These are phyloP conservation scores for Pristionchus fissidentatus DNA, from an alignment of 2,888 invertebrate species.

Conservation along the genomic window DNA sequence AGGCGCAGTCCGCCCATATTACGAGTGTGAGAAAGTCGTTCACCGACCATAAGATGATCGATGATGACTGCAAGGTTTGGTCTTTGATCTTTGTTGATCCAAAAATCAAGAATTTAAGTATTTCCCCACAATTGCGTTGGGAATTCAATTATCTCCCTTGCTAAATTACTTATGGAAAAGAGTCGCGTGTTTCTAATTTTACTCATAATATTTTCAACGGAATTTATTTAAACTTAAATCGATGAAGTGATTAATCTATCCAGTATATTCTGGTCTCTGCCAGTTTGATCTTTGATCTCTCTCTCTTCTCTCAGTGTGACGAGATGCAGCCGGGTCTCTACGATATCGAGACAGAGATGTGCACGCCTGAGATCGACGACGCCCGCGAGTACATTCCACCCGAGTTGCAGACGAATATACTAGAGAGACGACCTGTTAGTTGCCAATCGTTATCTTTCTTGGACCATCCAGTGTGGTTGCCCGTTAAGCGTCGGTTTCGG, in stretches of 20 bases:
- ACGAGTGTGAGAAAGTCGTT: slow-evolving; percentile 48
- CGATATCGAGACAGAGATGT: slow-evolving; percentile 76
- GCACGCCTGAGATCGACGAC: slow-evolving; percentile 75
- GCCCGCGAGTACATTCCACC: slow-evolving; percentile 74
- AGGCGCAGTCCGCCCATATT: slow-evolving; percentile 68
- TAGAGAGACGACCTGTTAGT: slow-evolving; percentile 73
- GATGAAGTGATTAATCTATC: too few relatives aligned
- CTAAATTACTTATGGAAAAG: too few relatives aligned
- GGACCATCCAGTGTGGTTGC: neutral
- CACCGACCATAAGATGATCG: slow-evolving; percentile 51
- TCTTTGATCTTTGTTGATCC: slow-evolving; percentile 12
- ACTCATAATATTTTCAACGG: too few relatives aligned
- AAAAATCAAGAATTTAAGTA: too few relatives aligned
- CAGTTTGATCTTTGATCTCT: too few relatives aligned
- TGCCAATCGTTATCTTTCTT: neutral
- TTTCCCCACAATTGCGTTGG: too few relatives aligned
- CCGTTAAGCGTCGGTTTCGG: too few relatives aligned
- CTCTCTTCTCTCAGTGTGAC: slow-evolving; percentile 68
- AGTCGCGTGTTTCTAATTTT: too few relatives aligned
- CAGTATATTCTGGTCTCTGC: too few relatives aligned
- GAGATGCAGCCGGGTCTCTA: slow-evolving; percentile 75
- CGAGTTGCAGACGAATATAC: slow-evolving; percentile 74
- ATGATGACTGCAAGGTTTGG: slow-evolving; percentile 66
- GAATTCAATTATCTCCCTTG: too few relatives aligned
- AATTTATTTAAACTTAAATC: too few relatives aligned